These are phyloP conservation scores for Gonatopus flavifemur DNA, from an alignment of 1,140 invertebrate genomes.

Conservation along the genomic window DNA sequence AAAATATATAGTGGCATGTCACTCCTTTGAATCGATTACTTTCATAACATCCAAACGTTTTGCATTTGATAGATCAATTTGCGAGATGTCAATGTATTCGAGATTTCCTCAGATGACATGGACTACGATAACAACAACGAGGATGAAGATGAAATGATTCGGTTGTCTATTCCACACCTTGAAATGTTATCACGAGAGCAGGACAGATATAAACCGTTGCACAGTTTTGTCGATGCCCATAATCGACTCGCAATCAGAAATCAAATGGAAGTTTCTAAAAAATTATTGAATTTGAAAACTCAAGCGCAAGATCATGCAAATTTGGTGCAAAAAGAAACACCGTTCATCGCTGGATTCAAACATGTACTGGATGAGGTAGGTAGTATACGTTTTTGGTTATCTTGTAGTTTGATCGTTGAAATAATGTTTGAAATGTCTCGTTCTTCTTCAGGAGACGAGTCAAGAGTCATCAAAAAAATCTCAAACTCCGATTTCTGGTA, in stretches of 20 bases:
- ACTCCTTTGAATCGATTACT: too few species aligned
- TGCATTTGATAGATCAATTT: slow-evolving; percentile 31
- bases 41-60: too few species aligned
- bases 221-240: slow-evolving; percentile 39
- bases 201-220: slow-evolving; percentile 35
- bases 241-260: slow-evolving; percentile 24
- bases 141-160: slow-evolving; percentile 47
- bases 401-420: too few species aligned
- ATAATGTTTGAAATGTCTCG: too few species aligned
- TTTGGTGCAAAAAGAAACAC: slow-evolving; percentile 18
- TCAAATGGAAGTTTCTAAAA: slow-evolving; percentile 9
- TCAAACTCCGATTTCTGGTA: too few species aligned
- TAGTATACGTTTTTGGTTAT: not conserved
- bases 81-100: slow-evolving; percentile 28
- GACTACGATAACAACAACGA: slow-evolving; percentile 37
- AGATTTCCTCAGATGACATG: slow-evolving; percentile 32
- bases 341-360: slow-evolving; percentile 38
- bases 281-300: slow-evolving; percentile 10
- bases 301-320: slow-evolving; percentile 18
- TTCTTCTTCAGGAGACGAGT: too few species aligned
- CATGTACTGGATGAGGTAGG: slow-evolving; percentile 30
- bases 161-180: slow-evolving; percentile 23
- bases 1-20: too few species aligned
- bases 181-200: slow-evolving; percentile 24
- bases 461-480: too few species aligned